Evolutionary conservation across 2,888 invertebrate genomes (phyloP), one percentile per base, ranked within the genome.

Genomic region (Colostygia pectinataria): DNA sequence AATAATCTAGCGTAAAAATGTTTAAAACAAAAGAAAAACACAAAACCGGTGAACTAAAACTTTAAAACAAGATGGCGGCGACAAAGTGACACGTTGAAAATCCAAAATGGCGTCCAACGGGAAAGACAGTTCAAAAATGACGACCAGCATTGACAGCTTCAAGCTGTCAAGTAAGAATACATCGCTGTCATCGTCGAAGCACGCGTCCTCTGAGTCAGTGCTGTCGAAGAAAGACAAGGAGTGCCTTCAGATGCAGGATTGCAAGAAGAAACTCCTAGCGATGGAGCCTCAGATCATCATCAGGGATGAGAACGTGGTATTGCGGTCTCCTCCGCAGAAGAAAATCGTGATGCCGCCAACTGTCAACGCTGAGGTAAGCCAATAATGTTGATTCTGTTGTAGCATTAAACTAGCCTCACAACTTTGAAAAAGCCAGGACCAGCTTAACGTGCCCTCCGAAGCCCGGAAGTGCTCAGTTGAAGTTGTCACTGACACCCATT

Each of bases 251-350:
- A 84, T 89, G 87, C 88, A 89, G 53, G 89, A 90, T 59, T 90
- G 90, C 55, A 90, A 90, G 73, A 91, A 89, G 68, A 88, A 87
- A 27, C 66, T 90, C 13, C 57, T 90, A 44, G 87, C 83, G 0
- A 90, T 89, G 80, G 90, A 91, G 48, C 88, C 88, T 1, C 90
- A 87, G 68, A 83, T 90, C 1, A 88, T 90, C 41, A 89, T 91
- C 44, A 69, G 90, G 36, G 90, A 90, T 43, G 90, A 91, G n/a
- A 89, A 86, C 39, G 85, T 88, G 40, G 84, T 86, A 43, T 53
- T 89, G 33, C 64, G 84, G 23, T 90, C 90, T 2, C 90, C 91
- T 2, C 89, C 90, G 2, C 89, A 90, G 65, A 91, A 91, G 79
- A 91, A 91, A 62, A 86, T 91, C 14, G 74, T 89, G 1, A 85